Base-by-base conservation (phyloP, 2,888 invertebrate species). In the Idaea dimidiata region DNA sequence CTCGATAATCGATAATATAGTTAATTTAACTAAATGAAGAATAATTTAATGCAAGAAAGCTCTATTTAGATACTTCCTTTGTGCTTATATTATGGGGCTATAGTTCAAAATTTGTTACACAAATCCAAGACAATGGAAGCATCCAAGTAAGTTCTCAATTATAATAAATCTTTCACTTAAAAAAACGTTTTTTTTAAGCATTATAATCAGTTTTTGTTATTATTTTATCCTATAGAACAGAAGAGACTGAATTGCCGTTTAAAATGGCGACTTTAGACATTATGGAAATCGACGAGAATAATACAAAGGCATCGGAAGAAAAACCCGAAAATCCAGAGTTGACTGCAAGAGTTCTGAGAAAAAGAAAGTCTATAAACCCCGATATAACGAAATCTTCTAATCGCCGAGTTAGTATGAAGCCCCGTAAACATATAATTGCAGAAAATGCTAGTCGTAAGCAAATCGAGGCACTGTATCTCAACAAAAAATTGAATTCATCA, bases 391-490 rank as follows among this genome's bases (percentile, higher is more conserved):
- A 87, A 79, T 75, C 87, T 2, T 82, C 83, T 33, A 93, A 93
- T 72, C 88, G 93, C 57, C 82, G 93, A 72, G 92, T 93, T 6
- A 88, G 79, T 67, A 89, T 92, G 87, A 90, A 88, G 71, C 93
- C 93, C 32, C 85, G 88, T 16, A 93, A 92, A 78, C 86, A 85
- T 68, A 77, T 80, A 58, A 77, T 86, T 65, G 76, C 83, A 59
- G 87, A 92, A 73, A 88, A 84, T 74, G 81, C 88, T 7, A 87
- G 81, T 73, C 77, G 84, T 60, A 93, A 89, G 75, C 88, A 93
- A 77, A 88, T 93, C 63, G 93, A 93, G 74, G 92, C 93, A 57
- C 86, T 94, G 69, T 94, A 94, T 77, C 85, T 94, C 54, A 93
- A 94, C 72, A 94, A 93, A 77, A 93, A 85, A 75, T 83, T 93